A percentile compares a stretch with the other conserved stretches of the same genome.
Evolutionary conservation across 2,888 invertebrate species (phyloP).

Genomic region (Apoderus coryli): DNA sequence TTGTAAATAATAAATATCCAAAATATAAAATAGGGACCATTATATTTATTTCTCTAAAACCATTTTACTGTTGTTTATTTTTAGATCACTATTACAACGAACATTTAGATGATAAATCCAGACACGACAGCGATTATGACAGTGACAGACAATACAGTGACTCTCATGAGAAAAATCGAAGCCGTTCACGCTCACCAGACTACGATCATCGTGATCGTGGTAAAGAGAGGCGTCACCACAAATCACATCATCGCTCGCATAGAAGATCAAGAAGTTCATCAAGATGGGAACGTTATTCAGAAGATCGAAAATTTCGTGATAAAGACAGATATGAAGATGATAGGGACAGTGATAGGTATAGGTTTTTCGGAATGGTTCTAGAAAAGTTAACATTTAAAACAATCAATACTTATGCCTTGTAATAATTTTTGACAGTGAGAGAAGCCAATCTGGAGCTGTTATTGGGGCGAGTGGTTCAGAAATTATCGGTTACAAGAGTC

Average conservation of each 20-base stretch:
- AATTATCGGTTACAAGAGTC: constrained; percentile 34
- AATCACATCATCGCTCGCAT: constrained; percentile 24
- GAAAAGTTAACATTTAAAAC: constrained; percentile 10
- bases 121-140: constrained; percentile 28
- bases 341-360: constrained; percentile 33
- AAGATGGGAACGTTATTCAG: constrained; percentile 30
- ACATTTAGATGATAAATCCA: constrained; percentile 22
- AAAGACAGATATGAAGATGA: constrained; percentile 31
- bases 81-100: constrained; percentile 23
- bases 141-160: constrained; percentile 28
- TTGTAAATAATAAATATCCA: no score
- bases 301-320: constrained; percentile 27
- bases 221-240: constrained; percentile 24
- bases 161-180: constrained; percentile 21
- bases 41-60: no score
- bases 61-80: no score
- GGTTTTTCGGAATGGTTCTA: constrained; percentile 22
- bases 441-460: constrained; percentile 29
- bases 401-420: constrained; percentile 12
- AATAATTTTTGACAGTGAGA: constrained; percentile 30
- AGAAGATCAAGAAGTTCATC: constrained; percentile 28
- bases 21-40: no score
- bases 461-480: constrained; percentile 33
- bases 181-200: constrained; percentile 26
- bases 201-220: constrained; percentile 24